Evolutionary conservation across 2,113 vertebrate genomes (phyloP).

Genomic region (Megaceryle maxima): DNA sequence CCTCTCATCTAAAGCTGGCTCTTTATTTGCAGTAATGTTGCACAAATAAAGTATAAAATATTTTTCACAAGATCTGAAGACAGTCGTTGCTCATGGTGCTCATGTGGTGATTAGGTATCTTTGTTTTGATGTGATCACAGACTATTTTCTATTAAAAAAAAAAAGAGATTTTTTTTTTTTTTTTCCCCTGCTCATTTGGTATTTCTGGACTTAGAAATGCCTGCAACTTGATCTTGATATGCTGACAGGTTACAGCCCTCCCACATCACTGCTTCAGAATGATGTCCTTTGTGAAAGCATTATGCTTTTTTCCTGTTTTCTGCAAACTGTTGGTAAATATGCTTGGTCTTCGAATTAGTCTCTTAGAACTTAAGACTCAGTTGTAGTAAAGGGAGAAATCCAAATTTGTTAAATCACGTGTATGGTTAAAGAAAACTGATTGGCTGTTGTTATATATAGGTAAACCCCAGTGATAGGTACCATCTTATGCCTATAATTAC

Average conservation of each 20-base stretch:
- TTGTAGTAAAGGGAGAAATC: slow-evolving; percentile 75
- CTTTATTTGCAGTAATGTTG: slow-evolving; percentile 25
- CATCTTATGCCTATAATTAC: slow-evolving; percentile 97
- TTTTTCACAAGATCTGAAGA: neutral
- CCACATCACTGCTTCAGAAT: neutral
- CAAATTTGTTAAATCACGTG: slow-evolving; percentile 72
- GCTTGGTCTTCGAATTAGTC: neutral
- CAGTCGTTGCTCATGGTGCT: neutral
- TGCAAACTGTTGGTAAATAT: neutral
- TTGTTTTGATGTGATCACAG: neutral
- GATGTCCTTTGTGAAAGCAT: neutral
- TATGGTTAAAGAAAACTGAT: slow-evolving; percentile 84
- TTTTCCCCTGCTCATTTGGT: neutral
- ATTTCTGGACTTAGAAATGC: neutral
- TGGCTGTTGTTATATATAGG: slow-evolving; percentile 85
- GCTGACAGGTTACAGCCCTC: neutral
- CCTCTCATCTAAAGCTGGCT: slow-evolving; percentile 22
- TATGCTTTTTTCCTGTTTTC: neutral
- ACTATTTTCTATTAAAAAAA: neutral
- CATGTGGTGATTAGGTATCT: neutral
- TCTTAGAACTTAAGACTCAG: slow-evolving; percentile 9
- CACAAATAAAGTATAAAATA: slow-evolving; percentile 19
- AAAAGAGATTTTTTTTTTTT: neutral
- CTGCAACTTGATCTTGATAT: neutral
- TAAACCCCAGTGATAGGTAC: slow-evolving; percentile 89